Conservation (phyloP, 2,113 vertebrate species). For the Scalopus aquaticus region DNA sequence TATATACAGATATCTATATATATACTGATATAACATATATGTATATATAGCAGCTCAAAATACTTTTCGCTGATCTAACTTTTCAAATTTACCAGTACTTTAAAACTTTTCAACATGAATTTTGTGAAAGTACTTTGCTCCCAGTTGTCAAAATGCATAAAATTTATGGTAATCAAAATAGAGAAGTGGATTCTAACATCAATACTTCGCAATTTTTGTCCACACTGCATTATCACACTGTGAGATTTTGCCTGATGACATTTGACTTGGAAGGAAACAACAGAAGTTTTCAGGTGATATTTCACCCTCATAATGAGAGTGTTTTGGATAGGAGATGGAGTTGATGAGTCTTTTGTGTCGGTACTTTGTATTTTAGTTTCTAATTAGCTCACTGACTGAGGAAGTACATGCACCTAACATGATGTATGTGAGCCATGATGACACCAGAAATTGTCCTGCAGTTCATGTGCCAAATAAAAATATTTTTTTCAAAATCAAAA, state of each 20-base stretch:
- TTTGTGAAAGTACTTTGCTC: neutral
- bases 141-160: neutral
- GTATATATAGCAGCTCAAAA: neutral
- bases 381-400: neutral
- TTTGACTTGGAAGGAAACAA: constrained; percentile 39
- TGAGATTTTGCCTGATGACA: constrained; percentile 11
- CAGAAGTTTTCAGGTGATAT: constrained; percentile 49
- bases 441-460: neutral
- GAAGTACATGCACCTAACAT: neutral
- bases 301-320: constrained; percentile 1
- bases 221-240: constrained; percentile 6
- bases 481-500: neutral
- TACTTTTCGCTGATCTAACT: constrained; percentile 1
- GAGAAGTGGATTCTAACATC: neutral
- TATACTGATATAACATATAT: no score
- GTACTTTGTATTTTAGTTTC: neutral
- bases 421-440: neutral
- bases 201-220: neutral
- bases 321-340: neutral
- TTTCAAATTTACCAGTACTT: constrained; percentile 48
- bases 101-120: constrained; percentile 36
- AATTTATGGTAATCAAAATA: neutral
- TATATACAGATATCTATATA: no score
- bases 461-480: neutral
- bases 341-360: neutral